Evolutionary conservation across 2,113 vertebrate species (phyloP).

Genomic region (Petroica traversi): DNA sequence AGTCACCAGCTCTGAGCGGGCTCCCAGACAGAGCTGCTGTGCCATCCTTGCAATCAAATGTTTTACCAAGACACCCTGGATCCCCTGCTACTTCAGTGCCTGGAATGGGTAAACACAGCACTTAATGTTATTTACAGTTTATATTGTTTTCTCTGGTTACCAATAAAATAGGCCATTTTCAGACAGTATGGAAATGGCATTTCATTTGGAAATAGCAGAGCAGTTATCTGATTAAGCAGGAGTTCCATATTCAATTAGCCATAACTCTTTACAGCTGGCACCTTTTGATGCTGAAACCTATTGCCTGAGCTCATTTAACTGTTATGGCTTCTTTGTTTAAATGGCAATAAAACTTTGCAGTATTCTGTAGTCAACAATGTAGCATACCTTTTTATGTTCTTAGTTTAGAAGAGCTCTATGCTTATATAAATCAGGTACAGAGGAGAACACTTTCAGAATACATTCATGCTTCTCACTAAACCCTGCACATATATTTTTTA

Average conservation of each 20-base stretch:
- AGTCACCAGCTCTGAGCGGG: slow-evolving; percentile 84
- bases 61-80: slow-evolving; percentile 83
- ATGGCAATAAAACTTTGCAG: slow-evolving; percentile 85
- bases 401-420: slow-evolving; percentile 73
- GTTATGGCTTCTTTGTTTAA: slow-evolving; percentile 87
- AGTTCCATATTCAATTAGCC: slow-evolving; percentile 87
- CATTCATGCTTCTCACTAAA: slow-evolving; percentile 63
- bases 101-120: slow-evolving; percentile 93
- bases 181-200: slow-evolving; percentile 82
- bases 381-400: slow-evolving; percentile 80
- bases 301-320: slow-evolving; percentile 84
- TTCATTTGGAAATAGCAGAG: slow-evolving; percentile 83
- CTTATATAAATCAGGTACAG: slow-evolving; percentile 74
- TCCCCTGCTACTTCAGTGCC: slow-evolving; percentile 87
- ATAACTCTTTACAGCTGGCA: slow-evolving; percentile 87
- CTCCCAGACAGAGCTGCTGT: slow-evolving; percentile 83
- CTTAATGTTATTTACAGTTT: slow-evolving; percentile 87
- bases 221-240: slow-evolving; percentile 86
- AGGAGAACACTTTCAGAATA: slow-evolving; percentile 71
- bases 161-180: slow-evolving; percentile 83
- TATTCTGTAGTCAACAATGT: slow-evolving; percentile 80
- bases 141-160: slow-evolving; percentile 85
- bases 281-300: slow-evolving; percentile 83
- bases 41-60: slow-evolving; percentile 80
- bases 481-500: slow-evolving; percentile 60